These are phyloP conservation scores for Eleginops maclovinus DNA, from an alignment of 2,113 vertebrate species.

Conservation along the genomic window DNA sequence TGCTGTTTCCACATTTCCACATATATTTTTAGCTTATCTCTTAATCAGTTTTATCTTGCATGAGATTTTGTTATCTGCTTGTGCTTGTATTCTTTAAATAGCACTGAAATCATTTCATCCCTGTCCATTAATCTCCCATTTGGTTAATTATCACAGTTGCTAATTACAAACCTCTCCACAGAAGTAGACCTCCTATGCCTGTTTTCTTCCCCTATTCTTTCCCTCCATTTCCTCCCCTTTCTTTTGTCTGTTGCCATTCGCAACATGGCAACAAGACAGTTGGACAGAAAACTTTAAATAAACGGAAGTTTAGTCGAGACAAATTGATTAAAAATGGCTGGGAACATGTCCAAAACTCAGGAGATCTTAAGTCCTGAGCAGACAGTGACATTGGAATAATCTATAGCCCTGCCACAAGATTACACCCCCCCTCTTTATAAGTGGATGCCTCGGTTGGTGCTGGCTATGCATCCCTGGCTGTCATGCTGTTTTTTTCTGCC, in stretches of 20 bases:
- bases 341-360: slow-evolving; percentile 20
- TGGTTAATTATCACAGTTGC: slow-evolving; percentile 75
- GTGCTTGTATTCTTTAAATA: slow-evolving; percentile 64
- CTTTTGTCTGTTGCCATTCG: slow-evolving; percentile 15
- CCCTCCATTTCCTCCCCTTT: not conserved
- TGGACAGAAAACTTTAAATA: slow-evolving; percentile 39
- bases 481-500: slow-evolving; percentile 60
- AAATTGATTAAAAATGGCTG: slow-evolving; percentile 35
- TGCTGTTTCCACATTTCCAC: slow-evolving; percentile 12
- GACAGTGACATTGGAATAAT: slow-evolving; percentile 36
- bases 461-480: slow-evolving; percentile 44
- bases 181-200: slow-evolving; percentile 53
- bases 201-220: slow-evolving; percentile 31
- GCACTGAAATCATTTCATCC: slow-evolving; percentile 63
- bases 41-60: slow-evolving; percentile 46
- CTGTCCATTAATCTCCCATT: slow-evolving; percentile 70
- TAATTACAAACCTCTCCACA: slow-evolving; percentile 71
- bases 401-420: slow-evolving; percentile 27
- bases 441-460: slow-evolving; percentile 30
- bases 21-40: slow-evolving; percentile 53
- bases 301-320: slow-evolving; percentile 27
- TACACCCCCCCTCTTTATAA: slow-evolving; percentile 18
- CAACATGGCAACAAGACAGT: slow-evolving; percentile 19
- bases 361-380: slow-evolving; percentile 24
- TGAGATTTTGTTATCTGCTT: slow-evolving; percentile 45